Base-by-base conservation (phyloP, 1,140 invertebrate genomes). In the Achatina immaculata region DNA sequence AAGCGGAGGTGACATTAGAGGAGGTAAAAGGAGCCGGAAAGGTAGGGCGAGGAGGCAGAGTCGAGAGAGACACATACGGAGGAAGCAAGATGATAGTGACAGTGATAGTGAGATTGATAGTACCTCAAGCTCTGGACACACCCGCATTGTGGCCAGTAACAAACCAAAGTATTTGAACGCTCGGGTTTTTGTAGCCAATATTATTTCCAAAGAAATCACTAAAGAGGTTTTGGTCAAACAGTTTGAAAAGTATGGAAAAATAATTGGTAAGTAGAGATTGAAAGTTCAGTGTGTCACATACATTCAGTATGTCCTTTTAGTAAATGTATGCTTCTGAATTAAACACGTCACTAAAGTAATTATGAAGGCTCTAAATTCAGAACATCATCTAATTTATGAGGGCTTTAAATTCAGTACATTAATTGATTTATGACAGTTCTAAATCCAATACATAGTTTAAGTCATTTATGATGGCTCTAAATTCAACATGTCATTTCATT, bases 241-340 rank as follows among this genome's bases (percentile, higher is more conserved):
- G 40, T 78, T 78, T 78, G 62, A 78, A 36, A 78, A 78, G 38
- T 78, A 78, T 69, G 77, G 77, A 31, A 68, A 68, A 48, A 65
- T 78, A 0, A 65, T 78, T 48, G 77, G 77, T 78, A 38, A 78
- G 77, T 65, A 4, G 21, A 16, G 9, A 28, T 38, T 71, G 62
- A 7, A 7, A n/a, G 6, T 65, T 65, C n/a, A n/a, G n/a, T n/a
- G n/a, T n/a, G n/a, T n/a, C n/a, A n/a, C n/a, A n/a, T n/a, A n/a
- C n/a, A n/a, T n/a, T n/a, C n/a, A n/a, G n/a, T n/a, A n/a, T n/a
- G n/a, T n/a, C n/a, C n/a, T n/a, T n/a, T n/a, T n/a, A n/a, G n/a
- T n/a, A n/a, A n/a, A n/a, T n/a, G n/a, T n/a, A n/a, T n/a, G n/a
- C n/a, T n/a, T n/a, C n/a, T n/a, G n/a, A n/a, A n/a, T n/a, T n/a